A percentile compares a stretch with the other conserved stretches of the same genome.
phyloP scores from a whole-genome alignment of 2,888 invertebrate species.

The Chrysotoxum bicinctum region DNA sequence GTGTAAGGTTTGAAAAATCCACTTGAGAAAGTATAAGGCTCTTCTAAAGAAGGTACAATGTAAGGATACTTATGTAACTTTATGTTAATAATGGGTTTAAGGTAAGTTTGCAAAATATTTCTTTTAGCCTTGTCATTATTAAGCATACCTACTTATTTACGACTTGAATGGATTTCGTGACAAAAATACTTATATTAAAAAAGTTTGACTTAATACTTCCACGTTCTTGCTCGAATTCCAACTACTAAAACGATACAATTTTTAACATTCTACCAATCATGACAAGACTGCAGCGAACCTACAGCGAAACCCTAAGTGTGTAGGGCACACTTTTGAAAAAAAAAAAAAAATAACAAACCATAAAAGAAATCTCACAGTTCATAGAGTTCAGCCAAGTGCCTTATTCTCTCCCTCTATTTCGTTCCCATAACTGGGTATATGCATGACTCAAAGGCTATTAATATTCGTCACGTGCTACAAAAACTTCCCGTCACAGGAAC shows the following conservation, averaged over 20 bases:
- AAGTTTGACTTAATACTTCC: not conserved
- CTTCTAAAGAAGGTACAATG: too few species aligned
- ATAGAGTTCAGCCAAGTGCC: constrained; percentile 3
- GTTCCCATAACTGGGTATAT: not conserved
- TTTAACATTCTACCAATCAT: not conserved
- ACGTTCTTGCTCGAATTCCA: not conserved
- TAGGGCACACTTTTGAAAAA: constrained; percentile 17
- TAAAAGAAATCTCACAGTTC: constrained; percentile 11
- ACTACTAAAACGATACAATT: not conserved
- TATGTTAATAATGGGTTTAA: not conserved
- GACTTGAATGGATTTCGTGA: constrained; percentile 1
- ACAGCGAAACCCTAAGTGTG: not conserved
- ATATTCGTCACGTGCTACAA: constrained; percentile 35
- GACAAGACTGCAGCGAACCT: not conserved
- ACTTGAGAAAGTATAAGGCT: too few species aligned
- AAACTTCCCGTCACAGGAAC: constrained; percentile 31
- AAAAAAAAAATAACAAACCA: not conserved
- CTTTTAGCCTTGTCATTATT: not conserved
- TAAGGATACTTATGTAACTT: not conserved
- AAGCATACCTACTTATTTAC: not conserved
- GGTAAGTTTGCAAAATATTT: not conserved
- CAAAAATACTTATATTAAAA: constrained; percentile 6
- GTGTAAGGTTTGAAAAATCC: too few species aligned
- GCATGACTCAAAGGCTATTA: constrained; percentile 23
- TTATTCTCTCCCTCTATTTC: not conserved